These are phyloP conservation scores for Jordanella pulchra DNA, from an alignment of 2,797 vertebrate species.

Conservation along the genomic window DNA sequence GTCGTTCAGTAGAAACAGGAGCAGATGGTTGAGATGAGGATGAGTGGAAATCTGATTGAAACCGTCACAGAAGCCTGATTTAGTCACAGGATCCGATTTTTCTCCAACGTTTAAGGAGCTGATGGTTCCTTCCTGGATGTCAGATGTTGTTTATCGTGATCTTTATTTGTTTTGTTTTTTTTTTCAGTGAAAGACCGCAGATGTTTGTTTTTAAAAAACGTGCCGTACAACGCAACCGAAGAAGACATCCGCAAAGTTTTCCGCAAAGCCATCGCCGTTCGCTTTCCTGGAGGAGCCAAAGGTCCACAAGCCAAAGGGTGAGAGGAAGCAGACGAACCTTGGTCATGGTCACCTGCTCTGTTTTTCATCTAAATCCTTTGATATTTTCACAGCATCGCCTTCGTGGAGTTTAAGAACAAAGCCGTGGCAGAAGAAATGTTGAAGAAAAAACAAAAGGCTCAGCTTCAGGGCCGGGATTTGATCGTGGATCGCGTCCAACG, in stretches of 20 bases:
- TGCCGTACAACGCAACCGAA: constrained; percentile 84
- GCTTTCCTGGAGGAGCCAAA: constrained; percentile 82
- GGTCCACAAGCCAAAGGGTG: constrained; percentile 85
- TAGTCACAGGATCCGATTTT: not conserved
- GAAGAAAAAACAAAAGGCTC: constrained; percentile 80
- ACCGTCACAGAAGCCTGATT: not conserved
- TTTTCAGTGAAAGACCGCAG: constrained; percentile 80
- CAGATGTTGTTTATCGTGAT: too few species aligned
- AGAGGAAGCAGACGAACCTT: too few species aligned
- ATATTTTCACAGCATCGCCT: constrained; percentile 84
- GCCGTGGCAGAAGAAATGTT: constrained; percentile 78
- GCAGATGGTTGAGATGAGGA: too few species aligned
- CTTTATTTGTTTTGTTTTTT: constrained; percentile 5
- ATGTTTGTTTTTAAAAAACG: constrained; percentile 89
- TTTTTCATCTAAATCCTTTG: not conserved
- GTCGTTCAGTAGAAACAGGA: too few species aligned
- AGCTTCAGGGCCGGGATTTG: constrained; percentile 83
- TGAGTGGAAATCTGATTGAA: not conserved
- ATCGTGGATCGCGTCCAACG: constrained; percentile 82
- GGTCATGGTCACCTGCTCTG: too few species aligned
- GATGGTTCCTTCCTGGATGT: too few species aligned
- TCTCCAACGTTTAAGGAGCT: not conserved
- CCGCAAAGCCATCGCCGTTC: constrained; percentile 77
- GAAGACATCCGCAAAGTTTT: constrained; percentile 86
- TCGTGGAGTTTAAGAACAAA: constrained; percentile 89